Conservation (phyloP, 1,140 invertebrate species). For the Caenorhabditis brenneri region DNA sequence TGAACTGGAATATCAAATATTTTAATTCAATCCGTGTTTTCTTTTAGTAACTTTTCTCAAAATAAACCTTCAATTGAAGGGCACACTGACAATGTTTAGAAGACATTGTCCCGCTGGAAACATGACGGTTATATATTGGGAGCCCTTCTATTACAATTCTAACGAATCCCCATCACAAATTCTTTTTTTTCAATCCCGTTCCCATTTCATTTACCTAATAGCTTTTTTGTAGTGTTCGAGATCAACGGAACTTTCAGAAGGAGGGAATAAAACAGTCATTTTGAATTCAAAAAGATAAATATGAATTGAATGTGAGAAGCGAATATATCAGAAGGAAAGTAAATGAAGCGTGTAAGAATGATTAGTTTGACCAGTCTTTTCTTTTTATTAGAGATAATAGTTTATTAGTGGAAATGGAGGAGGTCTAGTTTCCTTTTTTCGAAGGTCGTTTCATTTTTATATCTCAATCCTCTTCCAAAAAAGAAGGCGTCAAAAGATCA, state of each 20-base stretch:
- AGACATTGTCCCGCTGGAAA: too few species aligned
- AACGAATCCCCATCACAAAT: background rate
- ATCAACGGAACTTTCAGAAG: background rate
- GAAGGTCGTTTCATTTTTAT: background rate
- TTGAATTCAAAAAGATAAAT: background rate
- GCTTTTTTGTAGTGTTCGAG: constrained; percentile 29
- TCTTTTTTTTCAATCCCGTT: background rate
- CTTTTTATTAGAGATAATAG: background rate
- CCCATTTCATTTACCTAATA: constrained; percentile 47
- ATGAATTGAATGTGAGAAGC: background rate
- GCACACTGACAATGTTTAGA: too few species aligned
- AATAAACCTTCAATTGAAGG: too few species aligned
- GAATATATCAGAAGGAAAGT: too few species aligned
- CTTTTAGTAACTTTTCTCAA: too few species aligned
- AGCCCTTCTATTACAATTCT: too few species aligned
- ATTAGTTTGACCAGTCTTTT: constrained; percentile 21
- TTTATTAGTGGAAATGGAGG: background rate
- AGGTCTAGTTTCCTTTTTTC: background rate
- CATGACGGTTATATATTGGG: too few species aligned
- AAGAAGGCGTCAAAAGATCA: background rate
- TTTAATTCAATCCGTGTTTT: too few species aligned
- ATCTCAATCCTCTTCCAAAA: background rate
- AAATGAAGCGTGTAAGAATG: constrained; percentile 9
- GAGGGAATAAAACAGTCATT: constrained; percentile 10
- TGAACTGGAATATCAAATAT: constrained; percentile 44